Base-by-base conservation (phyloP, 2,888 invertebrate genomes). In the Apodemia mormo region DNA sequence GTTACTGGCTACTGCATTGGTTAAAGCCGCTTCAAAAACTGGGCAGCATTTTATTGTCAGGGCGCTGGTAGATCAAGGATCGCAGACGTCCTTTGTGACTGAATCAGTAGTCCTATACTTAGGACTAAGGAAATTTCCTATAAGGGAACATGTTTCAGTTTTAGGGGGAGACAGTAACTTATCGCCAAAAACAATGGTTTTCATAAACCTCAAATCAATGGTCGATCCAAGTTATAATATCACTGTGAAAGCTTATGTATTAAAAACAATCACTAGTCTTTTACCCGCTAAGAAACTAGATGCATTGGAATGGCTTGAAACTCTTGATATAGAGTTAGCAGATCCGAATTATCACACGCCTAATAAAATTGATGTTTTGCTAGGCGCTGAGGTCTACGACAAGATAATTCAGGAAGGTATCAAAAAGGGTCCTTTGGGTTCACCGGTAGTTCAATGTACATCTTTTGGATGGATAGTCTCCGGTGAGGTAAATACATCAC, bases 1-100 rank as follows among this genome's bases (percentile, higher is more conserved):
- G 52, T 7, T 52, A 2, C n/a, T 52, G 5, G 52, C 52, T 2
- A 52, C 52, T 5, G 52, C 52, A n/a, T 52, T 52, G 10, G n/a
- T 52, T 6, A n/a, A 52, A 52, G 52, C 52, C 14, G 14, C 52
- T 14, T 52, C 52, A 6, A 52, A 52, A 52, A 52, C 52, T 7
- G 52, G 52, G 10, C n/a, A 52, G n/a, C 52, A 52, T n/a, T 52
- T 52, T n/a, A 52, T n/a, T 7, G n/a, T 52, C n/a, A 52, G 52
- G n/a, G 52, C 52, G 6, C n/a, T 52, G 52, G 7, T 52, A 52
- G 52, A 52, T 7, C 52, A 52, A 52, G 52, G 52, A 7, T 52
- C 52, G 52, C 52, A 52, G 33, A 64, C n/a, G 12, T 52, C 52
- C 52, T 52, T 52, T 52, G 52, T 52, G 14, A 52, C 52, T 52